A percentile compares a stretch with the other conserved stretches of the same genome.
Conservation (phyloP, 2,113 vertebrate species). For the Tympanuchus pallidicinctus region DNA sequence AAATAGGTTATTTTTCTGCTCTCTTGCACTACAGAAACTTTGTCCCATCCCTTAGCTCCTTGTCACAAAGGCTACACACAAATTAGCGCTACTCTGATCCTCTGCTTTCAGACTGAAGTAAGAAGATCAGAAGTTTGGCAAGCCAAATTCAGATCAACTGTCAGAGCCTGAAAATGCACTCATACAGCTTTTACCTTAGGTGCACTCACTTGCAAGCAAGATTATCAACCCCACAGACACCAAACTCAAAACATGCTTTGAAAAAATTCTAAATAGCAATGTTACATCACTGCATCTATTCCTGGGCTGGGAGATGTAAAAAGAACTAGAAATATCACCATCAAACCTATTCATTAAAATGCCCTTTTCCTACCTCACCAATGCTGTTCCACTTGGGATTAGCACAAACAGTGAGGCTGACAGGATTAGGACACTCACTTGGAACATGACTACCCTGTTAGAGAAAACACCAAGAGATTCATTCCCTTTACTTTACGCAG, state of each 20-base stretch:
- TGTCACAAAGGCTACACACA: neutral
- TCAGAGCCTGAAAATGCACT: neutral
- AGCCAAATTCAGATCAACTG: neutral
- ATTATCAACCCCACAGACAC: constrained; percentile 4
- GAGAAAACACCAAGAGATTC: neutral
- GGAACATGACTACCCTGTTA: neutral
- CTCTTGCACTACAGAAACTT: neutral
- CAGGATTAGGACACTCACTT: constrained; percentile 39
- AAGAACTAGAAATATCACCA: constrained; percentile 24
- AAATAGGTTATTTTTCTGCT: neutral
- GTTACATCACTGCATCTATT: constrained; percentile 54
- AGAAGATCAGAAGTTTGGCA: neutral
- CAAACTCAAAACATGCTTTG: constrained; percentile 35
- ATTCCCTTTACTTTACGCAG: neutral
- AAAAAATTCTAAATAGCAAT: constrained; percentile 60
- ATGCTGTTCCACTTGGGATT: neutral
- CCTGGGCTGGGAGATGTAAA: constrained; percentile 2
- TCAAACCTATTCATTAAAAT: constrained; percentile 15
- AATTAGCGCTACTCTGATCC: neutral
- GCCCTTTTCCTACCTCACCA: neutral
- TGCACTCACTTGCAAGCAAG: constrained; percentile 33
- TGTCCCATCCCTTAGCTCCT: neutral
- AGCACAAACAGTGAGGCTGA: neutral
- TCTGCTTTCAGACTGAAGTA: neutral
- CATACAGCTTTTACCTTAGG: constrained; percentile 24